phyloP scores from a whole-genome alignment of 2,113 vertebrate species.

The Camelus bactrianus region DNA sequence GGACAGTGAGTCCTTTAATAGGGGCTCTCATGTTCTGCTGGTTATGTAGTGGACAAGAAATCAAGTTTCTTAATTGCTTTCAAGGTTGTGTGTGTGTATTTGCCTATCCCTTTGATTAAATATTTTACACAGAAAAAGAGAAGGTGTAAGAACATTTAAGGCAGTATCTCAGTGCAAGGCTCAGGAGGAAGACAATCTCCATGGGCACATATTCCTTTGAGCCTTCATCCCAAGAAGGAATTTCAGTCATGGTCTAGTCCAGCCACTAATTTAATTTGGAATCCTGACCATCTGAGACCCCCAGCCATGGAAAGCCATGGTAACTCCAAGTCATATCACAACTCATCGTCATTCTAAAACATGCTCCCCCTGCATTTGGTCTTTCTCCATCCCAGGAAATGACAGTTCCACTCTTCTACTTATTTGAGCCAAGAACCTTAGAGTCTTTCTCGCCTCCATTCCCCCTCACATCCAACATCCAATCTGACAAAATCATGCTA shows the following conservation, averaged over 20 bases:
- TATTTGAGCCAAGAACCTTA: background rate
- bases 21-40: background rate
- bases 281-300: background rate
- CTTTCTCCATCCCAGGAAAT: background rate
- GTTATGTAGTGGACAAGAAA: background rate
- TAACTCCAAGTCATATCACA: constrained; percentile 14
- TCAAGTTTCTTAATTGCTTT: background rate
- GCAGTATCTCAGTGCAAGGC: background rate
- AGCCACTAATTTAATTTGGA: background rate
- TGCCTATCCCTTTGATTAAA: constrained; percentile 41
- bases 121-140: background rate
- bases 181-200: background rate
- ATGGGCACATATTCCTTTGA: background rate
- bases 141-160: background rate
- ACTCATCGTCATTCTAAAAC: background rate
- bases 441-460: background rate
- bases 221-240: background rate
- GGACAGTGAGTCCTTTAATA: background rate
- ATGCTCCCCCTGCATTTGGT: background rate
- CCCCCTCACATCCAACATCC: background rate
- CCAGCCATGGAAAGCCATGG: background rate
- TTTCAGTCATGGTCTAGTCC: background rate
- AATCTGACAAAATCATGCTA: constrained; percentile 6
- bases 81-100: background rate
- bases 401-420: background rate